A percentile compares a stretch with the other conserved stretches of the same genome.
phyloP scores from a whole-genome alignment of 1,140 invertebrate genomes.

The Dryas iulia region DNA sequence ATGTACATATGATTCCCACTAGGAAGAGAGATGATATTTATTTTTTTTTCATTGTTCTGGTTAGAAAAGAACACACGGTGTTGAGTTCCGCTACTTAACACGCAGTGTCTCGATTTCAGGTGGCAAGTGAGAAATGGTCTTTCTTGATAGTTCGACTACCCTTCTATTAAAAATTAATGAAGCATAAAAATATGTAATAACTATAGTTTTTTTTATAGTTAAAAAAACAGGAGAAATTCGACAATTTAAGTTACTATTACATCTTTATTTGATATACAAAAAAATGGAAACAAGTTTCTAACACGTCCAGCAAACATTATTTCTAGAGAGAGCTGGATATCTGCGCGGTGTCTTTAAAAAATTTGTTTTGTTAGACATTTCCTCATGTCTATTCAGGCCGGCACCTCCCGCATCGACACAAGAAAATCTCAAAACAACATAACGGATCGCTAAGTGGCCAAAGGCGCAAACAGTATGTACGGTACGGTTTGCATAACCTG shows the following conservation, averaged over 20 bases:
- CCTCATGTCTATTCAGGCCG: constrained; percentile 5
- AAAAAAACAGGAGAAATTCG: too few species aligned
- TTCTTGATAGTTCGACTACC: too few species aligned
- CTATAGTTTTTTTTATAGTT: too few species aligned
- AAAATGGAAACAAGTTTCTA: not conserved
- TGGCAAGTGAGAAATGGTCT: too few species aligned
- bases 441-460: constrained; percentile 39
- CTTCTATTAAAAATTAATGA: too few species aligned
- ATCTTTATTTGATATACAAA: not conserved
- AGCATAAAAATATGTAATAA: too few species aligned
- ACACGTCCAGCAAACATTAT: not conserved
- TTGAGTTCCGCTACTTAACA: too few species aligned
- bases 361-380: not conserved
- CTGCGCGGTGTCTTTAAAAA: constrained; percentile 3
- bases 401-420: constrained; percentile 28
- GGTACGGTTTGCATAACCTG: constrained; percentile 32
- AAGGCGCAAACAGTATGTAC: constrained; percentile 41
- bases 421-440: constrained; percentile 37
- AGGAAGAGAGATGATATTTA: too few species aligned
- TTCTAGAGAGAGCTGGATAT: not conserved
- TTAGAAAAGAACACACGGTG: too few species aligned
- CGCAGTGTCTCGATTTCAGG: too few species aligned
- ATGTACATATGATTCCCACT: too few species aligned
- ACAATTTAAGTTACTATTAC: not conserved
- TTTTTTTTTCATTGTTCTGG: too few species aligned